Percentiles rank a stretch among this genome's conserved stretches.
Conservation (phyloP, 2,888 invertebrate species). For the Lathronympha strigana region DNA sequence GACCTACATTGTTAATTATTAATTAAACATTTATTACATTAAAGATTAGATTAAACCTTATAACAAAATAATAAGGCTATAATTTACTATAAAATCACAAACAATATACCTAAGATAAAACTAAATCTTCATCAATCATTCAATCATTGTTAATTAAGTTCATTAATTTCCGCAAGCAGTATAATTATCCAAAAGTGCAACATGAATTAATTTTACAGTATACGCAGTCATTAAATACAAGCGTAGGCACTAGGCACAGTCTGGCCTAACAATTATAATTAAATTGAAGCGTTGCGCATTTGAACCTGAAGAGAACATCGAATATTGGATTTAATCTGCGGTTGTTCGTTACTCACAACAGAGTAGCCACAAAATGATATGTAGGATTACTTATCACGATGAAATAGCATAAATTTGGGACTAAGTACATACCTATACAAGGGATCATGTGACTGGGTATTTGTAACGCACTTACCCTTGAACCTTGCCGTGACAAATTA, state of each 20-base stretch:
- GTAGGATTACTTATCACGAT: constrained; percentile 2
- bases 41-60: too few relatives aligned
- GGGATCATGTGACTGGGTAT: neutral
- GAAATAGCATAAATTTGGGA: constrained; percentile 7
- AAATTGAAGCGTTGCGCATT: neutral
- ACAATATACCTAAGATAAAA: too few relatives aligned
- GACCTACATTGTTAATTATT: too few relatives aligned
- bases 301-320: neutral
- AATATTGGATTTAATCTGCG: constrained; percentile 10
- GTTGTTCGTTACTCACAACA: constrained; percentile 7
- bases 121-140: too few relatives aligned
- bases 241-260: neutral
- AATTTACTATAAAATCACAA: too few relatives aligned
- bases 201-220: neutral
- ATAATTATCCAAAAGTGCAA: neutral
- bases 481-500: neutral
- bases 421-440: neutral
- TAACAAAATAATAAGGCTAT: too few relatives aligned
- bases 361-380: constrained; percentile 9
- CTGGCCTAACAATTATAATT: neutral
- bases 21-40: too few relatives aligned
- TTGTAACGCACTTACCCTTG: neutral
- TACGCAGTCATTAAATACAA: neutral
- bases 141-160: too few relatives aligned
- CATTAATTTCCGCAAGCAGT: neutral